Evolutionary conservation across 2,797 vertebrate genomes (phyloP).

Genomic region (Coendou prehensilis): DNA sequence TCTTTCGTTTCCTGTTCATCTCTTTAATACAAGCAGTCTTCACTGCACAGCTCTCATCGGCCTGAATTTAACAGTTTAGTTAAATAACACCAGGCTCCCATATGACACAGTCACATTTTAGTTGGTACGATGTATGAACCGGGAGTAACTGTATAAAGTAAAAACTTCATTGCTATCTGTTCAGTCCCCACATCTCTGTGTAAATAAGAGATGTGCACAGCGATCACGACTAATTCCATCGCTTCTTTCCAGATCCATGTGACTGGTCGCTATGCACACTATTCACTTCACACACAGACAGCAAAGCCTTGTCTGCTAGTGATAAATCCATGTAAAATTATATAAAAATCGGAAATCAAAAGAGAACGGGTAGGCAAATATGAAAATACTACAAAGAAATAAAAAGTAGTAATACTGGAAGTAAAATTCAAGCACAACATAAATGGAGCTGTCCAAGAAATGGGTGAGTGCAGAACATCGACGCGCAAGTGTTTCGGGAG

Average conservation of each 20-base stretch:
- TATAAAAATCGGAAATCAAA: neutral
- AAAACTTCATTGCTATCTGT: neutral
- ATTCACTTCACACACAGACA: neutral
- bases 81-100: neutral
- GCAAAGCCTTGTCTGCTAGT: neutral
- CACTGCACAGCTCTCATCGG: neutral
- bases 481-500: neutral
- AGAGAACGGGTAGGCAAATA: neutral
- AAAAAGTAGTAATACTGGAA: neutral
- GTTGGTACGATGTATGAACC: neutral
- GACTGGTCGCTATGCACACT: neutral
- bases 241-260: neutral
- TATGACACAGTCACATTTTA: neutral
- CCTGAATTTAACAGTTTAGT: neutral
- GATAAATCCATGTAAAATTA: neutral
- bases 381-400: neutral
- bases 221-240: neutral
- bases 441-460: constrained; percentile 24
- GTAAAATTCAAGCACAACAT: neutral
- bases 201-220: neutral
- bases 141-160: neutral
- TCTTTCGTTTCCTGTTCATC: neutral
- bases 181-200: neutral
- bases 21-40: neutral
- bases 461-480: neutral